Base-by-base conservation (phyloP, 1,140 invertebrate genomes). In the Pemphigus obesinymphae region DNA sequence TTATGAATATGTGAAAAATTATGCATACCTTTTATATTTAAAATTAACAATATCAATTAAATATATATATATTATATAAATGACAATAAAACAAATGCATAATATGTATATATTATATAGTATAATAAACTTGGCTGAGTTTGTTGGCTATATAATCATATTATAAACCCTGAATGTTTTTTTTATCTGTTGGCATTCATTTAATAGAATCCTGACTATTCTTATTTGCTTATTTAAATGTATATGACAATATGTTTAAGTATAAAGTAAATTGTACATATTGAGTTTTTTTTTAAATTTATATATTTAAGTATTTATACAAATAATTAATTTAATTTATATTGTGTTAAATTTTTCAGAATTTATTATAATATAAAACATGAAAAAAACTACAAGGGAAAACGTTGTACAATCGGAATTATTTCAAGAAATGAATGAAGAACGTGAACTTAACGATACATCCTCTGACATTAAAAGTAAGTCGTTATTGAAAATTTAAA, bases 351-450 rank as follows among this genome's bases (percentile, higher is more conserved):
- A 68, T 26, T 43, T 40, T n/a, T 31, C 29, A 58, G 31, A 61
- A 34, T 13, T n/a, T n/a, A 53, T 53, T 53, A 53, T 5, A n/a
- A 26, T 45, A 48, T 7, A 45, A 70, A 45, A 72, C 13, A 73
- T 73, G 70, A 45, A 73, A n/a, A n/a, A n/a, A 50, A 29, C 43
- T 31, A 29, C 43, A 31, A 20, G 15, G 15, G 5, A 11, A 17
- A 58, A 37, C 7, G 58, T 37, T 26, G 10, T 80, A 63, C 53
- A 80, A 29, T 80, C 76, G 7, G 76, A 80, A 80, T 23, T 80
- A 61, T 80, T 61, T 20, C 76, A 31, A 80, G 76, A 80, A 63
- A 63, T 80, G 55, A 80, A 80, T 23, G 55, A 80, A n/a, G 45
- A 50, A 31, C 26, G 23, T 10, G 34, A 17, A 63, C 13, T 40